Base-by-base conservation (phyloP, 2,797 vertebrate species). In the Loriculus beryllinus region DNA sequence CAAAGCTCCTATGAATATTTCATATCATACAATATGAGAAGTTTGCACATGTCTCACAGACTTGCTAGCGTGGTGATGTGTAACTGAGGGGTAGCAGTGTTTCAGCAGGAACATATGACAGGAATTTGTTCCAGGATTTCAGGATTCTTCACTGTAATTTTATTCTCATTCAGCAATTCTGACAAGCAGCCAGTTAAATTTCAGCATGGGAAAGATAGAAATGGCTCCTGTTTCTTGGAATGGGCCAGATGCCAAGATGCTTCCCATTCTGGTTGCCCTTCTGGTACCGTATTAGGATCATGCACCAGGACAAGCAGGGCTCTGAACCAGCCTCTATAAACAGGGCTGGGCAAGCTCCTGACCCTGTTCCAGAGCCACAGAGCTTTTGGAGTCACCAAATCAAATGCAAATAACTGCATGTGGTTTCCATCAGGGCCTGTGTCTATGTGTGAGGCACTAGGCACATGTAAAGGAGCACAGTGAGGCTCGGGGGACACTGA, bases 1-100 rank as follows among this genome's bases (percentile, higher is more conserved):
- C 74, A 62, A 65, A 91, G 94, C 95, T 68, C 57, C 72, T 16
- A 90, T 94, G 95, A 96, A 92, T 83, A 92, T 95, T 96, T 92
- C 80, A 4, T 82, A 26, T 42, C 39, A 22, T 56, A 87, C 69
- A 67, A 48, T 13, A 52, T 21, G 91, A 14, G 17, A 93, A 94
- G 82, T 88, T 74, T 93, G 86, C 91, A 70, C 37, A n/a, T 94
- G 93, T 56, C 72, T 88, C 91, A 19, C 90, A 64, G 85, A 52
- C 49, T 57, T 39, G 90, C 49, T 33, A 3, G 57, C 12, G 7
- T 39, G 87, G 67, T 69, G 91, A 86, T 90, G 88, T 88, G 91
- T 78, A 76, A 88, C 90, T 20, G 70, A 90, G 80, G 96, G 87
- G 90, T 85, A 87, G 63, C 17, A 63, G 69, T 39, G 86, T 49